Conservation (phyloP, 2,888 invertebrate genomes). For the Drosophila mulleri region DNA sequence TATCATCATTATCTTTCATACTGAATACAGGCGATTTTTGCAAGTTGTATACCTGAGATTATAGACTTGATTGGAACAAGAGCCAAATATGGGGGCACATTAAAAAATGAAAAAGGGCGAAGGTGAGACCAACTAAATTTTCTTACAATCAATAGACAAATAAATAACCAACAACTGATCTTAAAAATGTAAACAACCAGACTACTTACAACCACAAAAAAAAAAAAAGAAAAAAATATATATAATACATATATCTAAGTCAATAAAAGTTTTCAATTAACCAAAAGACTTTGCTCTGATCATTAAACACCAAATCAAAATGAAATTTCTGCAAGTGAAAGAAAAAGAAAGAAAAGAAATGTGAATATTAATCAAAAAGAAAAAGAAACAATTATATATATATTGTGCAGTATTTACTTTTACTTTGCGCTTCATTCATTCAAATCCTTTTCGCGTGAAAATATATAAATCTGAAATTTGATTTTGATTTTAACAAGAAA, state of each 20-base stretch:
- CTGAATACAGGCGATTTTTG: constrained; percentile 97
- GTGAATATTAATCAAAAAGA: not conserved
- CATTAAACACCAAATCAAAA: constrained; percentile 84
- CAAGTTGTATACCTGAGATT: constrained; percentile 99
- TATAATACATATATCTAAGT: constrained; percentile 64
- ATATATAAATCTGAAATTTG: constrained; percentile 80
- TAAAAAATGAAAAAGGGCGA: constrained; percentile 99
- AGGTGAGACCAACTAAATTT: constrained; percentile 91
- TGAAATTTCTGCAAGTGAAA: constrained; percentile 78
- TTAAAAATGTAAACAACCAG: constrained; percentile 55
- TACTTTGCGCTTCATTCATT: constrained; percentile 78
- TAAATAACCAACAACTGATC: constrained; percentile 67
- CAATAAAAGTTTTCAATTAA: constrained; percentile 58
- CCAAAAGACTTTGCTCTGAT: constrained; percentile 60
- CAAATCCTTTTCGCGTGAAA: constrained; percentile 54
- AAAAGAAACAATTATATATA: constrained; percentile 9
- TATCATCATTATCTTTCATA: constrained; percentile 83
- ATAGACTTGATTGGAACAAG: constrained; percentile 99
- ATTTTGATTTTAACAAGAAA: constrained; percentile 79
- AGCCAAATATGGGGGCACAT: constrained; percentile 99
- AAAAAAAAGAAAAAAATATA: constrained; percentile 43
- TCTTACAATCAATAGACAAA: constrained; percentile 72
- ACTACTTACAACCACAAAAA: constrained; percentile 66
- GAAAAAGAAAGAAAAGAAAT: not conserved
- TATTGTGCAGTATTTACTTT: constrained; percentile 63